phyloP scores from a whole-genome alignment of 2,797 vertebrate species.

The Channallabes apus region DNA sequence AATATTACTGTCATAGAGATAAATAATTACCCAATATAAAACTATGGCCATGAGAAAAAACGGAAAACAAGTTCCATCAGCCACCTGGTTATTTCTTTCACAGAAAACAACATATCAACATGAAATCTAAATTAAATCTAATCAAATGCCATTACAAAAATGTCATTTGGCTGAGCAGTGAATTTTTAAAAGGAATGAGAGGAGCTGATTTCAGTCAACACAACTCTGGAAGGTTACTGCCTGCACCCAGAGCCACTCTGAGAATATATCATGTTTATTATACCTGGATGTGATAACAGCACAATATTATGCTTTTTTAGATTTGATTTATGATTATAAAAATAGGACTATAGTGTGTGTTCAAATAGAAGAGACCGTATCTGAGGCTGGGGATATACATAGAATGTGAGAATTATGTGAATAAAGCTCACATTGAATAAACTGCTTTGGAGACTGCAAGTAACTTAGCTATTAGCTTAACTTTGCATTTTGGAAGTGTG shows the following conservation, averaged over 20 bases:
- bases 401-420: background rate
- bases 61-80: background rate
- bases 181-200: background rate
- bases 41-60: background rate
- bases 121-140: background rate
- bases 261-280: background rate
- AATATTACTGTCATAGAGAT: background rate
- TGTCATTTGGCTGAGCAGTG: background rate
- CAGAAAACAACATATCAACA: background rate
- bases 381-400: background rate
- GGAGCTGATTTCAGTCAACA: conserved; percentile 1
- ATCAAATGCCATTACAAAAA: background rate
- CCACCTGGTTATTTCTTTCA: background rate
- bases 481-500: background rate
- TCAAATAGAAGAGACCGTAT: background rate
- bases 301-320: background rate
- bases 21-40: background rate
- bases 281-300: background rate
- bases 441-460: background rate
- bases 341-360: background rate
- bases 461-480: background rate
- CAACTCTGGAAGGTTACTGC: background rate
- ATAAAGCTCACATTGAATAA: background rate
- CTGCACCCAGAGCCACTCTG: background rate
- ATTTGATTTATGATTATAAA: background rate